These are phyloP conservation scores for Scrobipalpa costella DNA, from an alignment of 2,888 invertebrate genomes.

Conservation along the genomic window DNA sequence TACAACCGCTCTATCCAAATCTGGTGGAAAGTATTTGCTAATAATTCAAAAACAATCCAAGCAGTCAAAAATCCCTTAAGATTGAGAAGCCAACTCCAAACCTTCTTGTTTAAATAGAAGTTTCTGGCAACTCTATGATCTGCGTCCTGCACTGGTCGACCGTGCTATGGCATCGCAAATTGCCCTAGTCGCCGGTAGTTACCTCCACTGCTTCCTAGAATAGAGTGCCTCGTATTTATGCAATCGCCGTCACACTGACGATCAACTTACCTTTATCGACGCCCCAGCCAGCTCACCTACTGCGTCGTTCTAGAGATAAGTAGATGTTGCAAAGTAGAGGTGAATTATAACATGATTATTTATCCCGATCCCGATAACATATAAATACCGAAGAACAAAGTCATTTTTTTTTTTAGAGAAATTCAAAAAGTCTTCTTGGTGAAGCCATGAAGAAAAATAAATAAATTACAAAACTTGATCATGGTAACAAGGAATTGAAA, in stretches of 20 bases:
- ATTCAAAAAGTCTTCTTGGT: neutral
- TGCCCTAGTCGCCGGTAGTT: slow-evolving; percentile 49
- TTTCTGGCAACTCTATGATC: neutral
- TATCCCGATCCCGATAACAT: neutral
- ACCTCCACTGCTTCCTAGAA: slow-evolving; percentile 61
- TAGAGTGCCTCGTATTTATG: slow-evolving; percentile 59
- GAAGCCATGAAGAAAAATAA: no score
- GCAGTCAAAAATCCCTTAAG: neutral
- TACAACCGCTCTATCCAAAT: no score
- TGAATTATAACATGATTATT: neutral
- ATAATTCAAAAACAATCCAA: no score
- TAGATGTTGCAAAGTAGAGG: slow-evolving; percentile 10
- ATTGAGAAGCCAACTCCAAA: neutral
- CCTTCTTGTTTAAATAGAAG: neutral
- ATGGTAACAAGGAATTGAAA: no score
- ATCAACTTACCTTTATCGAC: slow-evolving; percentile 21
- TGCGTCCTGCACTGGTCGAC: neutral
- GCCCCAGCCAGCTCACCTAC: slow-evolving; percentile 7
- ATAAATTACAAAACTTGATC: no score
- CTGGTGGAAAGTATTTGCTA: no score
- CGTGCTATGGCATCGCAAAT: neutral
- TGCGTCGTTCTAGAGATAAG: slow-evolving; percentile 2
- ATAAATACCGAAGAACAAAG: no score
- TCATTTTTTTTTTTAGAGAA: no score
- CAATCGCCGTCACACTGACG: slow-evolving; percentile 49